Evolutionary conservation across 2,113 vertebrate species (phyloP).

Genomic region (Toxotes jaculatrix): DNA sequence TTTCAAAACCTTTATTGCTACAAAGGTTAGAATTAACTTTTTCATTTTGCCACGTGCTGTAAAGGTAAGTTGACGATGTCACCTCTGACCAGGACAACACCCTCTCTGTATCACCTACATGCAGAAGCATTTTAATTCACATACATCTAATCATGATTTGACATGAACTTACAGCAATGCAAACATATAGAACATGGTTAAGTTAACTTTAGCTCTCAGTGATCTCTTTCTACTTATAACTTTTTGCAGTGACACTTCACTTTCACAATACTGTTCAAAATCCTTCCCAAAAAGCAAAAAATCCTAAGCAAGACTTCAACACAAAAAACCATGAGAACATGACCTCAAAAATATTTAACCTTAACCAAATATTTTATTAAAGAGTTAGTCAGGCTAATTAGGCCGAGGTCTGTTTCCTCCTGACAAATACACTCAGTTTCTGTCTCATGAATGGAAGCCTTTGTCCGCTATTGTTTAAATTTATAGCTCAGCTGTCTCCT

Average conservation of each 20-base stretch:
- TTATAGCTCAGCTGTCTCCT: conserved; percentile 28
- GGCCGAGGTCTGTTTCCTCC: conserved; percentile 15
- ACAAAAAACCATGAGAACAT: neutral
- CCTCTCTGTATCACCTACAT: neutral
- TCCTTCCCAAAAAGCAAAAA: neutral
- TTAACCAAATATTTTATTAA: conserved; percentile 38
- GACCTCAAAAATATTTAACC: conserved; percentile 40
- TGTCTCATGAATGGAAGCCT: conserved; percentile 71
- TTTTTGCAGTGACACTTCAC: neutral
- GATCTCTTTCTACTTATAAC: neutral
- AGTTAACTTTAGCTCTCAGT: neutral
- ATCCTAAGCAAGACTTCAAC: neutral
- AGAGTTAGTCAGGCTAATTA: conserved; percentile 20
- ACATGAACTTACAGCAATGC: neutral
- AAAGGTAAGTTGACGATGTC: conserved; percentile 25
- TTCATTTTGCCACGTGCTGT: conserved; percentile 4
- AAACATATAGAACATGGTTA: neutral
- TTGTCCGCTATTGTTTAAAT: conserved; percentile 62
- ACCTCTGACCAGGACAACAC: conserved; percentile 3
- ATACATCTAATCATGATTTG: neutral
- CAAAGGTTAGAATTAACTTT: conserved; percentile 31
- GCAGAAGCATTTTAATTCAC: neutral
- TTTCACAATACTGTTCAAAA: too few species aligned
- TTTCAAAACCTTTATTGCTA: conserved; percentile 57
- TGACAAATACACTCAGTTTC: conserved; percentile 39